Percentiles rank a stretch among this genome's conserved stretches.
Evolutionary conservation across 2,888 invertebrate species (phyloP).

Genomic region (Pseudeuparius sepicola): DNA sequence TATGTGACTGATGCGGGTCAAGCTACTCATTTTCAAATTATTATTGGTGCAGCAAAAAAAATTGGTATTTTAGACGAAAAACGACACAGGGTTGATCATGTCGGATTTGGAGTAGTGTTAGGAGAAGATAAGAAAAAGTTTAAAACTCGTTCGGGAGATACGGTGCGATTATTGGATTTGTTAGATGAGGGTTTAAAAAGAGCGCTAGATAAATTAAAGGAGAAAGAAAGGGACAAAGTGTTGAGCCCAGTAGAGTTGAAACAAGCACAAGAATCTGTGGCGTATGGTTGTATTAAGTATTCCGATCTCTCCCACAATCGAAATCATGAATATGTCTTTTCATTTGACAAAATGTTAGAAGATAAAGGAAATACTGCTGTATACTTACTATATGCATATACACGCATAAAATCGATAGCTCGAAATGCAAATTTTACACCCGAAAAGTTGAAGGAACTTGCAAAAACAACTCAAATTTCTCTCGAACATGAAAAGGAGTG

Average conservation of each 20-base stretch:
- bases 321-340: constrained; percentile 91
- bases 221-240: constrained; percentile 50
- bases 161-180: constrained; percentile 71
- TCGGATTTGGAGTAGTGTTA: constrained; percentile 92
- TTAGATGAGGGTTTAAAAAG: constrained; percentile 85
- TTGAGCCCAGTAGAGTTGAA: constrained; percentile 71
- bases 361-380: constrained; percentile 99
- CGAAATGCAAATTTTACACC: constrained; percentile 61
- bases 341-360: constrained; percentile 98
- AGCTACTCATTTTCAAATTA: constrained; percentile 58
- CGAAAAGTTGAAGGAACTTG: constrained; percentile 52
- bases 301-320: constrained; percentile 92
- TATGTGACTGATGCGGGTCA: constrained; percentile 96
- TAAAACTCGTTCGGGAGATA: constrained; percentile 95
- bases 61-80: constrained; percentile 58
- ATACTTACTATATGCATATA: constrained; percentile 89
- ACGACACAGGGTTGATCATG: constrained; percentile 71
- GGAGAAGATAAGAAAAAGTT: constrained; percentile 99
- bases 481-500: constrained; percentile 87
- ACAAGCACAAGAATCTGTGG: constrained; percentile 80
- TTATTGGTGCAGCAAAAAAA: constrained; percentile 71
- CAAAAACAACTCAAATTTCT: constrained; percentile 49
- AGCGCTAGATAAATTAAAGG: constrained; percentile 70
- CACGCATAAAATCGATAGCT: constrained; percentile 86
- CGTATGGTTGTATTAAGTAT: constrained; percentile 98